Evolutionary conservation across 1,140 invertebrate genomes (phyloP).

Genomic region (Charaxes varanes): DNA sequence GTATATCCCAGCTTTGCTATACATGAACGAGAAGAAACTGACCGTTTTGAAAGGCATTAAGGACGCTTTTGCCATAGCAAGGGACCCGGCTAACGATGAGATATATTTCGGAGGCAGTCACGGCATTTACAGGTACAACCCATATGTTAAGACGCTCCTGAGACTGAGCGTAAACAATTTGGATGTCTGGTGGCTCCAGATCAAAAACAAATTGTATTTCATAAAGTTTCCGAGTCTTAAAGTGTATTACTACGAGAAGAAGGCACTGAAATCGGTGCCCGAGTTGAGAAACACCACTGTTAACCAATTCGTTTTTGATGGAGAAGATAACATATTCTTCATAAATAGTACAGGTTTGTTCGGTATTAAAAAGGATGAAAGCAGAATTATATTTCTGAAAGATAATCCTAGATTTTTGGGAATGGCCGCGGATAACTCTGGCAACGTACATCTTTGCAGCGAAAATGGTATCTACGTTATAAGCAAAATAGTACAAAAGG

Average conservation of each 20-base stretch:
- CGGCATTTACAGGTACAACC: conserved; percentile 52
- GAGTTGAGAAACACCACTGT: conserved; percentile 27
- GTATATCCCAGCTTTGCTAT: conserved; percentile 37
- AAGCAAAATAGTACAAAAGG: conserved; percentile 39
- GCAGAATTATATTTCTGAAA: conserved; percentile 28
- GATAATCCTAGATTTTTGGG: conserved; percentile 42
- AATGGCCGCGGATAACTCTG: conserved; percentile 39
- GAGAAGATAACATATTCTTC: conserved; percentile 44
- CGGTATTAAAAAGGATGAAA: conserved; percentile 33
- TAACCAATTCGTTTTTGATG: conserved; percentile 55
- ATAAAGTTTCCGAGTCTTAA: conserved; percentile 51
- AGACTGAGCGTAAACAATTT: conserved; percentile 37
- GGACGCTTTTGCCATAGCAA: conserved; percentile 54
- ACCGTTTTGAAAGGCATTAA: conserved; percentile 51
- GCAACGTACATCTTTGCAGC: conserved; percentile 41
- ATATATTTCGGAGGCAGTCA: conserved; percentile 59
- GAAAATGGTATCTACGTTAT: conserved; percentile 51
- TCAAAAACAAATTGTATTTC: conserved; percentile 46
- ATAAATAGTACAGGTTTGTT: conserved; percentile 53
- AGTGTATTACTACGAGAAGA: conserved; percentile 41
- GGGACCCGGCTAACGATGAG: conserved; percentile 26
- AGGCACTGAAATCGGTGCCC: conserved; percentile 23
- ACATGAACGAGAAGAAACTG: conserved; percentile 41
- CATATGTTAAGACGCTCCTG: conserved; percentile 26
- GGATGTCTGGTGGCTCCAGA: conserved; percentile 56